These are phyloP conservation scores for Melangyna quadrimaculata DNA, from an alignment of 2,888 invertebrate genomes.

Conservation along the genomic window DNA sequence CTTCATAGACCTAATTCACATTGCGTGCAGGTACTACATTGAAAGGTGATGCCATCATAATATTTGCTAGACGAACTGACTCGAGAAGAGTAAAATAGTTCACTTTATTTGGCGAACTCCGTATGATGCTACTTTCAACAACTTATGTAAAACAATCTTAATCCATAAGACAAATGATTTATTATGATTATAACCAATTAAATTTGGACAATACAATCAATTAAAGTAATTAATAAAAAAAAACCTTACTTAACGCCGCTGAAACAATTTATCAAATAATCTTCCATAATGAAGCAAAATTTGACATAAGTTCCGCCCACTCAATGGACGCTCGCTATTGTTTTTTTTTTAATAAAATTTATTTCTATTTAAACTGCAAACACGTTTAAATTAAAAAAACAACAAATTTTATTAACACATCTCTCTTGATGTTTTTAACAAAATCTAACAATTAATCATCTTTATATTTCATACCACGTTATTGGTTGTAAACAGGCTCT, in stretches of 20 bases:
- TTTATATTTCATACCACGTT: slow-evolving; percentile 64
- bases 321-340: not conserved
- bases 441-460: slow-evolving; percentile 52
- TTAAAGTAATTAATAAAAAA: slow-evolving; percentile 19
- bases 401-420: slow-evolving; percentile 17
- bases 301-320: slow-evolving; percentile 18
- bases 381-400: slow-evolving; percentile 41
- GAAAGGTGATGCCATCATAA: too few species aligned
- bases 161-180: not conserved
- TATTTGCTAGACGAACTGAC: too few species aligned
- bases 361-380: slow-evolving; percentile 35
- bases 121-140: not conserved
- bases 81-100: not conserved
- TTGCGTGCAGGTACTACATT: too few species aligned
- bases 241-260: not conserved
- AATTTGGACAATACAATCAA: not conserved
- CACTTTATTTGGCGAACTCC: not conserved
- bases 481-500: not conserved
- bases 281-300: slow-evolving; percentile 16
- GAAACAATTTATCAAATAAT: slow-evolving; percentile 16
- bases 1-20: too few species aligned
- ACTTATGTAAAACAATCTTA: not conserved
- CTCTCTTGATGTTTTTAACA: not conserved
- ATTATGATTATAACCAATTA: slow-evolving; percentile 21
- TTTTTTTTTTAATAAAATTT: slow-evolving; percentile 9